Percentiles rank a stretch among this genome's conserved stretches.
These are phyloP conservation scores for Daktulosphaira vitifoliae DNA, from an alignment of 1,140 invertebrate species.

Conservation along the genomic window DNA sequence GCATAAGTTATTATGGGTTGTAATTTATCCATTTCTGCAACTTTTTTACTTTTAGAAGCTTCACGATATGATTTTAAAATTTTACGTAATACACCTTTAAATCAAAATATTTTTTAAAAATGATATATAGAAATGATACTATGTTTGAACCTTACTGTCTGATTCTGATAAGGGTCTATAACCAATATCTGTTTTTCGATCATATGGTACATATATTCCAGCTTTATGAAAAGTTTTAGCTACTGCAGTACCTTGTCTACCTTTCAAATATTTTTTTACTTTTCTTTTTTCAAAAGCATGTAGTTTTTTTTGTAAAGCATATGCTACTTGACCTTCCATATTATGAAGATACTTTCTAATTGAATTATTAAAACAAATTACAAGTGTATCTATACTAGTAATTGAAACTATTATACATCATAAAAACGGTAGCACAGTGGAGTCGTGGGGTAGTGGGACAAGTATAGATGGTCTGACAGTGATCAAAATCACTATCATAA, in stretches of 20 bases:
- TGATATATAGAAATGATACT: conserved; percentile 6
- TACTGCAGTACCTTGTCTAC: conserved; percentile 26
- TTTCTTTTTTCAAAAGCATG: not conserved
- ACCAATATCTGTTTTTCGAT: conserved; percentile 68
- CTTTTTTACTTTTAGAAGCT: conserved; percentile 37
- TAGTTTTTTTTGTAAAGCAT: not conserved
- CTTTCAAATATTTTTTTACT: conserved; percentile 45
- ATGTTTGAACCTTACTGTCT: conserved; percentile 52
- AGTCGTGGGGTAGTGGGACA: too few species aligned
- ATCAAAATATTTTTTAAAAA: conserved; percentile 3
- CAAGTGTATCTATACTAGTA: too few species aligned
- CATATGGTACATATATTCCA: conserved; percentile 80
- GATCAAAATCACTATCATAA: too few species aligned
- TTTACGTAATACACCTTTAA: not conserved
- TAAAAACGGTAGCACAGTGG: too few species aligned
- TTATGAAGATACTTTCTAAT: not conserved
- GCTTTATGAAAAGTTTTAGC: conserved; percentile 43
- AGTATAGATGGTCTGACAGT: too few species aligned
- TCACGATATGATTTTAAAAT: conserved; percentile 1
- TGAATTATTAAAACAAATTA: too few species aligned
- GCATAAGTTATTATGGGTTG: conserved; percentile 67
- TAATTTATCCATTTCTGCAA: conserved; percentile 53
- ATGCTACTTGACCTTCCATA: not conserved
- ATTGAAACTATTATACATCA: too few species aligned
- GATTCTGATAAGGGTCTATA: conserved; percentile 66